Evolutionary conservation across 92 coral and sea anemone species (phyloP).

Genomic region (Palythoa grandis): DNA sequence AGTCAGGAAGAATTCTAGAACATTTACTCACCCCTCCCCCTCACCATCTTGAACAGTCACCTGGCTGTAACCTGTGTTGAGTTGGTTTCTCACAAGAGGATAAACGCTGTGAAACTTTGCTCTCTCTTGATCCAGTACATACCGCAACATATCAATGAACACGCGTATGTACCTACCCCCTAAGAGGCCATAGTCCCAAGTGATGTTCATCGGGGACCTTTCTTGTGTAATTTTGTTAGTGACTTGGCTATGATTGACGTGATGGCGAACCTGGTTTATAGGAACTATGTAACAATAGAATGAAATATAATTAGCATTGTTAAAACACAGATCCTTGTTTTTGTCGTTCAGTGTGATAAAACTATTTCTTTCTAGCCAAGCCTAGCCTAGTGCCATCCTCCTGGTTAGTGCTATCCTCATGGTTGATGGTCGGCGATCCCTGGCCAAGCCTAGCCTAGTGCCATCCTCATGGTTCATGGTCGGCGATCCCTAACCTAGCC

Average conservation of each 20-base stretch:
- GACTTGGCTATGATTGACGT: not conserved
- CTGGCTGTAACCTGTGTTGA: conserved; percentile 26
- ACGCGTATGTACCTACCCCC: conserved; percentile 1
- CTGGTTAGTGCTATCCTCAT: no score
- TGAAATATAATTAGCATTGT: not conserved
- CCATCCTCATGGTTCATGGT: no score
- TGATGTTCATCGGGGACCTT: not conserved
- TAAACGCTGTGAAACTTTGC: conserved; percentile 25
- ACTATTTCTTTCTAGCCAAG: no score
- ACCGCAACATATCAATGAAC: conserved; percentile 25
- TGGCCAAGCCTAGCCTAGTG: no score
- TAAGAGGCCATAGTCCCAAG: conserved; percentile 15
- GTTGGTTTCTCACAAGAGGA: conserved; percentile 9
- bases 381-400: no score
- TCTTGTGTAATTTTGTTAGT: not conserved
- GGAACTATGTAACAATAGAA: conserved; percentile 23
- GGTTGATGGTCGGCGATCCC: no score
- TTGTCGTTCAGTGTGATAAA: not conserved
- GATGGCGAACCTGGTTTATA: conserved; percentile 12
- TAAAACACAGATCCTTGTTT: not conserved
- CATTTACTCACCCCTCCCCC: conserved; percentile 32
- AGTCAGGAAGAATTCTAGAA: not conserved
- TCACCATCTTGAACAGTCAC: conserved; percentile 5
- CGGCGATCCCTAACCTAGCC: no score
- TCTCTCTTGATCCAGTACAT: conserved; percentile 7